These are phyloP conservation scores for Merops nubicus DNA, from an alignment of 2,113 vertebrate species.

Conservation along the genomic window DNA sequence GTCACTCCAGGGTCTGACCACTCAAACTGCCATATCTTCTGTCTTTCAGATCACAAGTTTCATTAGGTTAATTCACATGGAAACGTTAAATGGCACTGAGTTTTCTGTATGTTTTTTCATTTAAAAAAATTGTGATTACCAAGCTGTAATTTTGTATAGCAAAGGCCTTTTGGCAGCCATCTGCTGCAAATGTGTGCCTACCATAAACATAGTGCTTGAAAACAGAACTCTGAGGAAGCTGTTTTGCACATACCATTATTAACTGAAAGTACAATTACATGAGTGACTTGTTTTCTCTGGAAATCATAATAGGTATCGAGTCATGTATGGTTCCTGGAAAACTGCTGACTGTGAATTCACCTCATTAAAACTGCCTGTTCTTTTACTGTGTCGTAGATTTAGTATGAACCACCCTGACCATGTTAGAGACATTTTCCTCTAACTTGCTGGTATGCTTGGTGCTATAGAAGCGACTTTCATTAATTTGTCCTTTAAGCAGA, in stretches of 20 bases:
- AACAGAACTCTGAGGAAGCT: neutral
- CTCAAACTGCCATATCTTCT: neutral
- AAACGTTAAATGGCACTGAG: neutral
- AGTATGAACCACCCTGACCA: neutral
- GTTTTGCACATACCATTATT: neutral
- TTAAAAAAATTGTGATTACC: neutral
- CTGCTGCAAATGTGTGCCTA: neutral
- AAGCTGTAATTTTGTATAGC: neutral
- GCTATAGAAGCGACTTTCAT: neutral
- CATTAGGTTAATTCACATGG: neutral
- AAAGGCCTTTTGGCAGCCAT: neutral
- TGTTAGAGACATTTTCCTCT: neutral
- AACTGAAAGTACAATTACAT: slow-evolving; percentile 12
- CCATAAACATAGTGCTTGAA: neutral
- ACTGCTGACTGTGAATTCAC: neutral
- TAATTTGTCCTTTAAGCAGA: neutral
- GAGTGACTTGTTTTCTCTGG: slow-evolving; percentile 37
- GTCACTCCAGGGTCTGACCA: neutral
- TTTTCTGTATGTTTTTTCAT: neutral
- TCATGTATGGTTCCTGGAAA: neutral
- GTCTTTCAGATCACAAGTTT: neutral
- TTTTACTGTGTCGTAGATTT: neutral
- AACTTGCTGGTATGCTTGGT: neutral
- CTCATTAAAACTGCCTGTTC: neutral
- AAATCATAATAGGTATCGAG: neutral